Percentiles rank a stretch among this genome's conserved stretches.
Conservation (phyloP, 2,797 vertebrate genomes). For the Hozukius guyotensis region DNA sequence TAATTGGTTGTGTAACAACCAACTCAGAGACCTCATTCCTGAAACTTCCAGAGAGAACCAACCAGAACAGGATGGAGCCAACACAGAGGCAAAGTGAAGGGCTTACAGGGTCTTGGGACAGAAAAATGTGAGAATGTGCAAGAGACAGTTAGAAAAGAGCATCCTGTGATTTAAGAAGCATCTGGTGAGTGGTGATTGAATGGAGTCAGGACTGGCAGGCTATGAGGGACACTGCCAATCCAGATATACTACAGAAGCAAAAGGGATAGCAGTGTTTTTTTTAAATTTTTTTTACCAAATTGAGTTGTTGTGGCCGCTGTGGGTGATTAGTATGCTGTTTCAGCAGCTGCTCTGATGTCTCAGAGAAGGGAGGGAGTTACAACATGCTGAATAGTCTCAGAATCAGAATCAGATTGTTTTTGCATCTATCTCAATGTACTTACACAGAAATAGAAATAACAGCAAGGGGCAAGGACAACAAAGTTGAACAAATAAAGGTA, state of each 20-base stretch:
- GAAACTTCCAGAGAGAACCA: not conserved
- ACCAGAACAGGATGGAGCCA: not conserved
- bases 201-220: not conserved
- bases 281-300: not conserved
- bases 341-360: not conserved
- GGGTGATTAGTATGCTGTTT: not conserved
- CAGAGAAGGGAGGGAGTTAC: not conserved
- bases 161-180: not conserved
- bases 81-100: not conserved
- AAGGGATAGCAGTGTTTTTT: not conserved
- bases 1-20: conserved; percentile 19
- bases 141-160: not conserved
- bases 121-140: not conserved
- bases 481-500: too few species aligned
- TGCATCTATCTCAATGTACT: too few species aligned
- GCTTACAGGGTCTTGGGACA: not conserved
- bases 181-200: not conserved
- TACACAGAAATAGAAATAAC: too few species aligned
- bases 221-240: not conserved
- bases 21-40: not conserved
- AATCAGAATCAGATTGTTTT: too few species aligned
- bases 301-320: not conserved
- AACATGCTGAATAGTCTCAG: not conserved
- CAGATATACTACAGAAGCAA: not conserved
- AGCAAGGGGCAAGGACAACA: too few species aligned